These are phyloP conservation scores for Microcaecilia unicolor DNA, from an alignment of 2,797 vertebrate genomes.

Conservation along the genomic window DNA sequence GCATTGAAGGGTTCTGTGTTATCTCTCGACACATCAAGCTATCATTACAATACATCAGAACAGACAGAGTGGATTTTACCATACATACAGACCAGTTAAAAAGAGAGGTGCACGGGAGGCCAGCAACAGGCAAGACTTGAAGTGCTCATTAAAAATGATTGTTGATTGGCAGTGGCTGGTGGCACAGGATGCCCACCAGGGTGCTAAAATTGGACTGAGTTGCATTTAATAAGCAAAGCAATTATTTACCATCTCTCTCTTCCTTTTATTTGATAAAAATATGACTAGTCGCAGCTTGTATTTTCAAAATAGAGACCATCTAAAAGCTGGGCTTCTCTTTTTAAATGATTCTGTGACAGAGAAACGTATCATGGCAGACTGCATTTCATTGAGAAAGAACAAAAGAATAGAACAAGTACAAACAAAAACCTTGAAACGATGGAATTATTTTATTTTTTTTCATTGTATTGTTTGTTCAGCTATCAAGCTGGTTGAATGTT, in stretches of 20 bases:
- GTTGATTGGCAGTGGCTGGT: no score
- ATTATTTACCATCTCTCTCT: no score
- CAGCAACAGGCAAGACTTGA: constrained; percentile 8
- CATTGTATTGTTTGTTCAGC: no score
- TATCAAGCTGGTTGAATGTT: constrained; percentile 48
- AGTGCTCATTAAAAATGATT: no score
- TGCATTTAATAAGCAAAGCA: background rate
- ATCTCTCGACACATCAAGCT: constrained; percentile 54
- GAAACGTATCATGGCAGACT: constrained; percentile 35
- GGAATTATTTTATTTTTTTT: no score
- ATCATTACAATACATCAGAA: constrained; percentile 39
- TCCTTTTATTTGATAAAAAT: no score
- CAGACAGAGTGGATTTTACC: constrained; percentile 37
- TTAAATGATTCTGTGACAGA: constrained; percentile 36
- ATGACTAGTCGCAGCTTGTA: no score
- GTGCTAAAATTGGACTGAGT: background rate
- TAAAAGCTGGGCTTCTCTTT: constrained; percentile 45
- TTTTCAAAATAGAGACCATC: background rate
- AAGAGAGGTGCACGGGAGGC: constrained; percentile 41
- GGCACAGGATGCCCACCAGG: accelerated
- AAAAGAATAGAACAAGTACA: constrained; percentile 14
- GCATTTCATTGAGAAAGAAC: constrained; percentile 31
- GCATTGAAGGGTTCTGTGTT: constrained; percentile 90
- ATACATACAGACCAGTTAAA: constrained; percentile 33
- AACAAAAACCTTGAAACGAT: constrained; percentile 3